A percentile compares a stretch with the other conserved stretches of the same genome.
Evolutionary conservation across 2,888 invertebrate genomes (phyloP).

Genomic region (Polyommatus icarus): DNA sequence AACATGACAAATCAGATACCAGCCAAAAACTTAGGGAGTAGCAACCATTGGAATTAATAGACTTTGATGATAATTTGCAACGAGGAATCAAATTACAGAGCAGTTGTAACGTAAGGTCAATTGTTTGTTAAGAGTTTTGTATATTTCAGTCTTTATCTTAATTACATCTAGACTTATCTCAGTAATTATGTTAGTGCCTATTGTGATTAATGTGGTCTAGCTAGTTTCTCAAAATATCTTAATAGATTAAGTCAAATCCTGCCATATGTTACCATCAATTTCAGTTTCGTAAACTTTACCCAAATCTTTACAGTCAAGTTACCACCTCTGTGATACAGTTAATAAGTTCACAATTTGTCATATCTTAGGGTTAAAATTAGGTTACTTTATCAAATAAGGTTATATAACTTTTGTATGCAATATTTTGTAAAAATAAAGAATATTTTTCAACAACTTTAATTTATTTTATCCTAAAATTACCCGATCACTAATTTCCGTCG

Average conservation of each 20-base stretch:
- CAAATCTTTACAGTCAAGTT: slow-evolving; percentile 46
- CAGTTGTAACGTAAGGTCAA: not conserved
- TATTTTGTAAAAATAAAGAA: slow-evolving; percentile 29
- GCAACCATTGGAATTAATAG: not conserved
- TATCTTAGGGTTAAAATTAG: slow-evolving; percentile 24
- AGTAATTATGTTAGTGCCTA: not conserved
- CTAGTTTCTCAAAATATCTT: not conserved
- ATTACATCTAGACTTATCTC: slow-evolving; percentile 12
- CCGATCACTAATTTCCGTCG: not conserved
- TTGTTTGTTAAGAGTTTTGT: slow-evolving; percentile 14
- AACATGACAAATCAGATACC: slow-evolving; percentile 1
- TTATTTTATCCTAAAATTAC: not conserved
- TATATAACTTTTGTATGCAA: slow-evolving; percentile 32
- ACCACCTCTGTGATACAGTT: slow-evolving; percentile 65
- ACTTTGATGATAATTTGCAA: not conserved
- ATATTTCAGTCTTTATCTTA: slow-evolving; percentile 9
- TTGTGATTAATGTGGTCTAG: slow-evolving; percentile 11
- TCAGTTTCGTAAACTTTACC: not conserved
- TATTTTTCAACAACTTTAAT: not conserved
- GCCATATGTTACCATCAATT: slow-evolving; percentile 9
- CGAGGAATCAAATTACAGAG: slow-evolving; percentile 37
- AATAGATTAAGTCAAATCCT: slow-evolving; percentile 16
- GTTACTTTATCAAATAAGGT: not conserved
- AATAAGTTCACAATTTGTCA: slow-evolving; percentile 24
- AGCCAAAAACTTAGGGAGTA: not conserved